Evolutionary conservation across 1,140 invertebrate genomes (phyloP), one percentile per base, ranked within the genome.

Genomic region (Lepidostoma basale): DNA sequence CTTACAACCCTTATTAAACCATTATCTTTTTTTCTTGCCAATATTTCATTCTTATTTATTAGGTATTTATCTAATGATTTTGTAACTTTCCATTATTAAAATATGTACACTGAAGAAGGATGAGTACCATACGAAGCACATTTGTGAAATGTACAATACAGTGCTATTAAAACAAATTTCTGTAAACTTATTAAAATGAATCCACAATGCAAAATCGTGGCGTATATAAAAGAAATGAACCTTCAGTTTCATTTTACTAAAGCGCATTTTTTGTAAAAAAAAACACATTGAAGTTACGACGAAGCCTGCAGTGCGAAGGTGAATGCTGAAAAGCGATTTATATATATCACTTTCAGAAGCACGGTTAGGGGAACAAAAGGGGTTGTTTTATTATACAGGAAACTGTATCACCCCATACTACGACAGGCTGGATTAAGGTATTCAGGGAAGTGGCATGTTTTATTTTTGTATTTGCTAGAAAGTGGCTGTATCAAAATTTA

Each of bases 261-360:
- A 49, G 18, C 12, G 12, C 20, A 49, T 20, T 18, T 49, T 22
- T 49, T 18, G 8, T 23, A 36, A 36, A n/a, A n/a, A n/a, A n/a
- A n/a, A n/a, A n/a, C n/a, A n/a, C n/a, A n/a, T n/a, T n/a, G n/a
- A n/a, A n/a, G n/a, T n/a, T n/a, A n/a, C n/a, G n/a, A n/a, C n/a
- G n/a, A n/a, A n/a, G n/a, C 44, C 45, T 23, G 18, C 20, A 18
- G 22, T 26, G 45, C 22, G 6, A 10, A 5, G 22, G 45, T 23
- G 45, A n/a, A n/a, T n/a, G n/a, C n/a, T n/a, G 18, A 8, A 49
- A 23, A n/a, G 45, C 45, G 25, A 49, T 49, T 49, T 49, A 49
- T 49, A 22, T 12, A 23, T 49, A 49, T 49, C 45, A 49, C 45
- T 49, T 49, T 49, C 45, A 49, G 45, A 23, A 49, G n/a, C 45